Conservation (phyloP, 2,113 vertebrate genomes). For the Numida meleagris region DNA sequence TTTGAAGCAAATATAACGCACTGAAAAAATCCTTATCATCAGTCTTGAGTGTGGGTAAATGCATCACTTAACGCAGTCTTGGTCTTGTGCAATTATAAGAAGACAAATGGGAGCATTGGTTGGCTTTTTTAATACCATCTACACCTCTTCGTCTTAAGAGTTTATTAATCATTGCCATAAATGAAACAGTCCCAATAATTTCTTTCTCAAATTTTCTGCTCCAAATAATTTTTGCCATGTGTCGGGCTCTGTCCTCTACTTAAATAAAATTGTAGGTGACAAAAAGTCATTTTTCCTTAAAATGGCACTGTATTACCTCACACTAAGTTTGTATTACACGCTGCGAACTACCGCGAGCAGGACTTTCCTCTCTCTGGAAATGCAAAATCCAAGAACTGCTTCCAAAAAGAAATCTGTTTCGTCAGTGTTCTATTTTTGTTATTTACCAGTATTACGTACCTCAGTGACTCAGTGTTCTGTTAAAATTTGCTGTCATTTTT, state of each 20-base stretch:
- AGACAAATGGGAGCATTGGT: background rate
- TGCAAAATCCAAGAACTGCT: background rate
- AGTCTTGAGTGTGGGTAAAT: background rate
- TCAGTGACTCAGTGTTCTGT: background rate
- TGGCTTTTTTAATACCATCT: background rate
- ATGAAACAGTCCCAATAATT: background rate
- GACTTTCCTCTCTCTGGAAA: background rate
- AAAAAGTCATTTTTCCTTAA: background rate
- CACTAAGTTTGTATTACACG: rapidly evolving
- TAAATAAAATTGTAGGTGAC: background rate
- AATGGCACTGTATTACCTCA: background rate
- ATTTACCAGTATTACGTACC: background rate
- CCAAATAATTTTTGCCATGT: background rate
- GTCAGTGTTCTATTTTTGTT: background rate
- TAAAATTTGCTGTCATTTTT: background rate
- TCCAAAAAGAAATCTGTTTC: background rate
- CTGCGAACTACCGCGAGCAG: background rate
- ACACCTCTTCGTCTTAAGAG: background rate
- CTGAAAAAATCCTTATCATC: background rate
- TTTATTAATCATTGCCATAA: background rate
- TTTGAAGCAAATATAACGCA: background rate
- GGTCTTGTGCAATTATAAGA: background rate
- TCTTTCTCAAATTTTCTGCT: background rate
- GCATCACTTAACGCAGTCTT: background rate
- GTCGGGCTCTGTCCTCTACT: background rate